Evolutionary conservation across 2,888 invertebrate genomes (phyloP), one percentile per base, ranked within the genome.

Genomic region (Orthosia gracilis): DNA sequence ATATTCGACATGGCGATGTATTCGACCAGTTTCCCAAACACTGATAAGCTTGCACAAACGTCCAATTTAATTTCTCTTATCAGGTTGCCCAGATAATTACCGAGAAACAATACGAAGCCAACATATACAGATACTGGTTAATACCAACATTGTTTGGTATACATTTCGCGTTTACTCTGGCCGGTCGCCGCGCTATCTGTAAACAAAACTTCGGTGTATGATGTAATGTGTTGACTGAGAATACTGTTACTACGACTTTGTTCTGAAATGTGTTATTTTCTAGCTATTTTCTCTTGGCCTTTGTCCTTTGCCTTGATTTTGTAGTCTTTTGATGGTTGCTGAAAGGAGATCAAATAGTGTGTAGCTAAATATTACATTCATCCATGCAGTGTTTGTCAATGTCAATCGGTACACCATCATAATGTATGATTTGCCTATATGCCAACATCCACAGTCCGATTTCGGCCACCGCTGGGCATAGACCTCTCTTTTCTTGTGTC

Each of bases 201-300:
- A 85, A 85, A 85, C 80, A 84, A 62, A 31, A 26, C 75, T 17
- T 45, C 57, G 40, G n/a, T 73, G 65, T 67, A 73, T 82, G 75
- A 80, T 84, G 67, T 75, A 77, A 85, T 73, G 49, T 78, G 52
- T 77, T 82, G 57, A 78, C 69, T 82, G 55, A 61, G 62, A 71
- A 55, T 59, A 47, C 40, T 62, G 68, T 68, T 73, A 83, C 64
- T 63, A 47, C 54, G 45, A 21, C 45, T 62, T 12, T 57, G 15
- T 26, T 13, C 59, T 66, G n/a, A 21, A 76, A 54, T 57, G 21
- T 65, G 45, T 57, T 69, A 58, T 63, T 76, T 69, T 71, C 40
- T 68, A n/a, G 12, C 17, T 23, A 23, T 58, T 45, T 61, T 66
- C 52, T 65, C 15, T 63, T 59, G 49, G 5, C 15, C 21, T 59